Base-by-base conservation (phyloP, 1,140 invertebrate species). In the Melanaphis sacchari region DNA sequence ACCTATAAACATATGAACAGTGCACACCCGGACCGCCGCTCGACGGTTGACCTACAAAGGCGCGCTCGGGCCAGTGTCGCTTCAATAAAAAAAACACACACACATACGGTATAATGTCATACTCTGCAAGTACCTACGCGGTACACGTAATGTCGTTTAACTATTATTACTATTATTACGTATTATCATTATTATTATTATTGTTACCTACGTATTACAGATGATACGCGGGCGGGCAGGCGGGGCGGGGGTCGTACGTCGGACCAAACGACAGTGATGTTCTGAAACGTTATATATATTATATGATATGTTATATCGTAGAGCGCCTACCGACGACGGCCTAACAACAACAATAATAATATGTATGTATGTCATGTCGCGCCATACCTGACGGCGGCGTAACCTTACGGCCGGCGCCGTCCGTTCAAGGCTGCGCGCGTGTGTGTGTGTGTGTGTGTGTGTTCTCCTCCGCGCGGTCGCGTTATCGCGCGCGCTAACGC, bases 351-450 rank as follows among this genome's bases (percentile, higher is more conserved):
- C 9, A 46, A 87, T 40, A 82, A 85, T 46, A 52, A 89, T 89
- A n/a, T n/a, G n/a, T n/a, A n/a, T n/a, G n/a, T n/a, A n/a, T n/a
- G n/a, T n/a, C n/a, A n/a, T n/a, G n/a, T n/a, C n/a, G n/a, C n/a
- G n/a, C n/a, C n/a, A n/a, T n/a, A n/a, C n/a, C 21, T 31, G 85
- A 43, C 36, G 59, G n/a, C 59, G 31, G 59, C 59, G 31, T n/a
- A 54, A 89, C 46, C 87, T 89, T 89, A 89, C 87, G 31, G 26
- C 9, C 24, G 84, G 38, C 41, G 85, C 41, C 41, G 41, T 40
- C 87, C 88, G 88, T 89, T 89, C 88, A 89, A 89, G 88, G 88
- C 88, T 54, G 87, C 87, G 87, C 31, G 41, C 41, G 41, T 31
- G 15, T 38, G 22, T 40, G 87, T 38, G 22, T 40, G 87, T 43